Evolutionary conservation across 2,113 vertebrate species (phyloP).

Genomic region (Rhinoderma darwinii): DNA sequence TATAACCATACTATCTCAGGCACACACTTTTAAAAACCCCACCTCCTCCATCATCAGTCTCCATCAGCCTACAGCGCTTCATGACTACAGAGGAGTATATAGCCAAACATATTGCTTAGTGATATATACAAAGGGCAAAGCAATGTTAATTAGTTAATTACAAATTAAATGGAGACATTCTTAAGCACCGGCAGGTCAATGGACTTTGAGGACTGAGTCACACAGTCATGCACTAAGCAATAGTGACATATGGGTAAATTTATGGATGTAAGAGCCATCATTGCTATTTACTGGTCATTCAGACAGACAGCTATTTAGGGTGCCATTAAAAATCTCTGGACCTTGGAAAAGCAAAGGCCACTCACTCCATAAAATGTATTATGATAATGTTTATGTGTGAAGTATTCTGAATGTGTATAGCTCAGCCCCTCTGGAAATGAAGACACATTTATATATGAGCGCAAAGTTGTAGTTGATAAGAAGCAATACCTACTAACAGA

Average conservation of each 20-base stretch:
- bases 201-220: conserved; percentile 28
- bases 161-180: conserved; percentile 29
- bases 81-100: conserved; percentile 11
- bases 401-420: conserved; percentile 18
- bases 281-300: conserved; percentile 21
- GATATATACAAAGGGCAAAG: conserved; percentile 31
- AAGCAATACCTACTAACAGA: not conserved
- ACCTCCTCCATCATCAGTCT: conserved; percentile 11
- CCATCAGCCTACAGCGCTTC: not conserved
- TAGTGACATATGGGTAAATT: conserved; percentile 20
- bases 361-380: conserved; percentile 24
- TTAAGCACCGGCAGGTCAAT: conserved; percentile 18
- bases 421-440: not conserved
- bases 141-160: conserved; percentile 33
- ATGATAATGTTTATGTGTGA: conserved; percentile 3
- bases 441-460: not conserved
- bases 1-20: not conserved
- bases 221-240: conserved; percentile 26
- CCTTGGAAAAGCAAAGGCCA: conserved; percentile 28
- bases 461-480: too few relatives aligned
- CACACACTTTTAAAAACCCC: not conserved
- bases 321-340: conserved; percentile 29
- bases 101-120: conserved; percentile 19
- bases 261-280: conserved; percentile 25
- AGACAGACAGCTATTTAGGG: conserved; percentile 24